phyloP scores from a whole-genome alignment of 2,113 vertebrate species.

The Podilymbus podiceps region DNA sequence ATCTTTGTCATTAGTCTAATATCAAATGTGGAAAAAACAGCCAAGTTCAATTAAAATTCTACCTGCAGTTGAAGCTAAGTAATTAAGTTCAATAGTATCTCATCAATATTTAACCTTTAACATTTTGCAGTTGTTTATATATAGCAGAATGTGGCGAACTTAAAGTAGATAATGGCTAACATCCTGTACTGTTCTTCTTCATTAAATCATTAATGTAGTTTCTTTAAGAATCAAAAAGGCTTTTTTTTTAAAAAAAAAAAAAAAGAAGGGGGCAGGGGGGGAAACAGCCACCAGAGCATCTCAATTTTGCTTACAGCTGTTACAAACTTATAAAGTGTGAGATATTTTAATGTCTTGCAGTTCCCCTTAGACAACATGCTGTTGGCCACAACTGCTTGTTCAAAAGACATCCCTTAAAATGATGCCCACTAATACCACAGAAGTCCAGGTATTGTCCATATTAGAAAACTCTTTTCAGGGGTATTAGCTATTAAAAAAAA shows the following conservation, averaged over 20 bases:
- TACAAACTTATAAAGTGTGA: conserved; percentile 4
- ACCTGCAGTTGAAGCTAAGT: conserved; percentile 72
- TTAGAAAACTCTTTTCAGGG: neutral
- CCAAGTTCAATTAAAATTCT: conserved; percentile 72
- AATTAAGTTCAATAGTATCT: conserved; percentile 45
- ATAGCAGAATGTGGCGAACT: neutral
- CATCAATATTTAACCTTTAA: conserved; percentile 32
- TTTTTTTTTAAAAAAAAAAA: no score
- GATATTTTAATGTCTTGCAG: neutral
- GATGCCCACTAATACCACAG: neutral
- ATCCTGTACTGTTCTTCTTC: neutral
- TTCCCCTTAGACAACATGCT: neutral
- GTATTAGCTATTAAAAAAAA: neutral
- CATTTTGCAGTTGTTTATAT: conserved; percentile 4
- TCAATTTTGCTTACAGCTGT: neutral
- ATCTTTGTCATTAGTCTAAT: conserved; percentile 11
- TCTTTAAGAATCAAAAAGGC: neutral
- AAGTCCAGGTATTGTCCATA: neutral
- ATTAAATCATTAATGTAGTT: neutral
- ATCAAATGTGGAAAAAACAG: conserved; percentile 61
- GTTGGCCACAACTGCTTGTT: neutral
- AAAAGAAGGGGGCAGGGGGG: neutral
- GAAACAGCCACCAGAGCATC: neutral
- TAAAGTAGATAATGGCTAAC: conserved; percentile 6
- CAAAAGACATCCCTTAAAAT: neutral